Evolutionary conservation across 2,888 invertebrate genomes (phyloP), one percentile per base, ranked within the genome.

Genomic region (Hedychridium roseum): DNA sequence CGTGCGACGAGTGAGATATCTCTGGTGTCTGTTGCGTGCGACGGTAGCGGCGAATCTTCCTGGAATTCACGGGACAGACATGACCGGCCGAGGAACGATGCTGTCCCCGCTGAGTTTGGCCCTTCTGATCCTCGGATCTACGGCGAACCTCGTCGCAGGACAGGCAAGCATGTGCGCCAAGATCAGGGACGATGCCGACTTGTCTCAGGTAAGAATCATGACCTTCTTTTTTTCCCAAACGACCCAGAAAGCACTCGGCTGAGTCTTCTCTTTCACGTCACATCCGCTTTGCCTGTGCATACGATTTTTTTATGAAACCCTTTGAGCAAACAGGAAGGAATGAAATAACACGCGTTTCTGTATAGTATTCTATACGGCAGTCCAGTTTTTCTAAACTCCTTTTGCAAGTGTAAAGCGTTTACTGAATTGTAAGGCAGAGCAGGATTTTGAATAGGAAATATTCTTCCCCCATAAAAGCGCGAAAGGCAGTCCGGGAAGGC

Each of bases 101-200:
- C 37, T 46, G 49, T 39, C 40, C 16, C 32, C 37, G 2, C 37
- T 40, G 26, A 11, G 30, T 20, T 44, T 38, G 47, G 26, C 57
- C 26, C 28, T 61, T 32, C 21, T 50, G 55, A 43, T 48, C 48
- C 58, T 43, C 28, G 50, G 40, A 3, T 54, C 54, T 31, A 50
- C 47, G n/a, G 41, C 32, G 18, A 52, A 38, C 51, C 44, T 46
- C 12, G 63, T 64, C 9, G 32, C 40, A 52, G 59, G 31, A 32
- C 52, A 47, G 18, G 45, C 53, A 27, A 66, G 71, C 30, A 72
- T 78, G 27, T 70, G 73, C 49, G 64, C 65, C n/a, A 75, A 66
- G 62, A 77, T 78, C 15, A 70, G 75, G 34, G 73, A 71, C 31
- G 77, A 77, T 43, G 36, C 70, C 50, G 70, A 78, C 43, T 64